Conservation (phyloP, 2,797 vertebrate genomes). For the Craterocephalus amniculus region DNA sequence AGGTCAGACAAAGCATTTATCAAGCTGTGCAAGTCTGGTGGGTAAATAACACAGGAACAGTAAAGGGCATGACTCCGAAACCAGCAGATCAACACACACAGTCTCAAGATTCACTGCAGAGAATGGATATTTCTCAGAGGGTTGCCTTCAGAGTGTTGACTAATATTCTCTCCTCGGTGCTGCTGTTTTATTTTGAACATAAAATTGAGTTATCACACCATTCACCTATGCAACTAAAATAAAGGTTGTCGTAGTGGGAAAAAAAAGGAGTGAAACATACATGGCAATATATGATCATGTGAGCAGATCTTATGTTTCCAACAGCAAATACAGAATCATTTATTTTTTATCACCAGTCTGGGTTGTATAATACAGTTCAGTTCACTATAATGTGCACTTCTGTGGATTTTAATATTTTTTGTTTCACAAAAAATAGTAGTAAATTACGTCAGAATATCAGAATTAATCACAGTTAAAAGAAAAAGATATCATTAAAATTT, state of each 20-base stretch:
- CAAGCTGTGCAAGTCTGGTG: slow-evolving; percentile 79
- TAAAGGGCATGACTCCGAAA: slow-evolving; percentile 81
- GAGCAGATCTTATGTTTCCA: not conserved
- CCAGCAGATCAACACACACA: slow-evolving; percentile 75
- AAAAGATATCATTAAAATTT: not conserved
- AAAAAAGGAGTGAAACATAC: slow-evolving; percentile 9
- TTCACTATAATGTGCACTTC: not conserved
- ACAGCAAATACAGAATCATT: not conserved
- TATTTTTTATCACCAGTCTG: not conserved
- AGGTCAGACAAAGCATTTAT: slow-evolving; percentile 82
- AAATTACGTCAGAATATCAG: not conserved
- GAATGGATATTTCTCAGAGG: slow-evolving; percentile 77
- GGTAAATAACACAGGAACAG: slow-evolving; percentile 82
- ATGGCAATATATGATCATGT: not conserved
- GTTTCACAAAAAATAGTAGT: not conserved
- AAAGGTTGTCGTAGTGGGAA: slow-evolving; percentile 38
- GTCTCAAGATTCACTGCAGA: slow-evolving; percentile 66
- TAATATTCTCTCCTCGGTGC: slow-evolving; percentile 69
- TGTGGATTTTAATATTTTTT: not conserved
- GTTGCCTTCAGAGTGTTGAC: slow-evolving; percentile 58
- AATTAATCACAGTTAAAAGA: not conserved
- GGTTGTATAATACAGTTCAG: not conserved
- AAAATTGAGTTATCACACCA: slow-evolving; percentile 63
- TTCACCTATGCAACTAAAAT: slow-evolving; percentile 47
- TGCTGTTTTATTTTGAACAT: slow-evolving; percentile 72